These are phyloP conservation scores for Sylvia borin DNA, from an alignment of 2,797 vertebrate genomes.

Conservation along the genomic window DNA sequence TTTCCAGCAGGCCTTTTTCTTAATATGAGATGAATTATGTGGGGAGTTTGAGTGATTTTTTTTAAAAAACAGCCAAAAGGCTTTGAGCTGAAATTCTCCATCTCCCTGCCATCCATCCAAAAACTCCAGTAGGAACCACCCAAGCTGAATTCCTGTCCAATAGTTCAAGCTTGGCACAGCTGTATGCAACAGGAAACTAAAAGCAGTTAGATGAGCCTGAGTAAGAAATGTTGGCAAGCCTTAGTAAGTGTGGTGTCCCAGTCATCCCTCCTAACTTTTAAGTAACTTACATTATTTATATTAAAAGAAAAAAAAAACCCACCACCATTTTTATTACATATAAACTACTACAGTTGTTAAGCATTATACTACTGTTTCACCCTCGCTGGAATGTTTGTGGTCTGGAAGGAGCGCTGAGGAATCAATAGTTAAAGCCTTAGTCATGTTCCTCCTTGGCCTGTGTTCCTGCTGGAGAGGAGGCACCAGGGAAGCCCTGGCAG, in stretches of 20 bases:
- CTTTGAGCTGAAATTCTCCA: neutral
- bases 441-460: neutral
- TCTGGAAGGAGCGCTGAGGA: neutral
- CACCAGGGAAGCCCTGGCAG: neutral
- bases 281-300: neutral
- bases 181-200: neutral
- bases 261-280: neutral
- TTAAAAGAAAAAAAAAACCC: neutral
- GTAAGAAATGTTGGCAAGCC: neutral
- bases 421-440: neutral
- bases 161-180: slow-evolving; percentile 1
- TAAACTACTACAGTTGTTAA: neutral
- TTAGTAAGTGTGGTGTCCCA: neutral
- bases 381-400: neutral
- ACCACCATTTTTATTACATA: neutral
- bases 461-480: neutral
- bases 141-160: slow-evolving; percentile 22
- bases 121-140: neutral
- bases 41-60: neutral
- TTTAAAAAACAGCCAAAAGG: neutral
- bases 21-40: neutral
- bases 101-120: neutral
- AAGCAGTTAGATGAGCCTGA: neutral
- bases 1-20: neutral
- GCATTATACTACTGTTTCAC: neutral